These are phyloP conservation scores for Phaethon lepturus DNA, from an alignment of 2,113 vertebrate species.

Conservation along the genomic window DNA sequence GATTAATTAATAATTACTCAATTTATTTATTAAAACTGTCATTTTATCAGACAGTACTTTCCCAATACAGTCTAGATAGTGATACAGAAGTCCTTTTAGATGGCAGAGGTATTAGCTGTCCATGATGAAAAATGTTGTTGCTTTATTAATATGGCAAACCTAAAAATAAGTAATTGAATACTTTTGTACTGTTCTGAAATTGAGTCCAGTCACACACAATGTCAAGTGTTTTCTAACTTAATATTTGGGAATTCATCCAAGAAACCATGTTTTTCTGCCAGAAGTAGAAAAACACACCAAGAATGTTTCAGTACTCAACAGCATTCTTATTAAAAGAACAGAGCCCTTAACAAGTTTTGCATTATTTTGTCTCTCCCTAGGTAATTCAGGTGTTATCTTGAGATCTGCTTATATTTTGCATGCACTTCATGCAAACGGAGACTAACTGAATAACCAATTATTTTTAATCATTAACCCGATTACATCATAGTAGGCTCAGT, in stretches of 20 bases:
- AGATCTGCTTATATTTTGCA: not conserved
- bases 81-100: not conserved
- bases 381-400: conserved; percentile 49
- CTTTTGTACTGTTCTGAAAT: conserved; percentile 3
- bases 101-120: not conserved
- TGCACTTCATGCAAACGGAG: conserved; percentile 19
- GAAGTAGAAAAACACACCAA: conserved; percentile 38
- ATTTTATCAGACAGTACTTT: not conserved
- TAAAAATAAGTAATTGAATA: conserved; percentile 27
- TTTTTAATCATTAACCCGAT: conserved; percentile 54
- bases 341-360: conserved; percentile 22
- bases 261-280: conserved; percentile 42
- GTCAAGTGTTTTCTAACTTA: conserved; percentile 27
- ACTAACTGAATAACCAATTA: conserved; percentile 47
- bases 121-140: not conserved
- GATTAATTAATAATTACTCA: not conserved
- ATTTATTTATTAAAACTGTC: not conserved
- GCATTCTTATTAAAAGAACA: conserved; percentile 59
- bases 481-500: not conserved
- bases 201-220: not conserved
- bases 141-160: not conserved
- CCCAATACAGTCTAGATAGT: not conserved
- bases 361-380: conserved; percentile 35
- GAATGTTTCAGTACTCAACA: conserved; percentile 47
- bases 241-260: conserved; percentile 35